Evolutionary conservation across 2,888 invertebrate genomes (phyloP), one percentile per base, ranked within the genome.

Genomic region (Lasioglossum morio): DNA sequence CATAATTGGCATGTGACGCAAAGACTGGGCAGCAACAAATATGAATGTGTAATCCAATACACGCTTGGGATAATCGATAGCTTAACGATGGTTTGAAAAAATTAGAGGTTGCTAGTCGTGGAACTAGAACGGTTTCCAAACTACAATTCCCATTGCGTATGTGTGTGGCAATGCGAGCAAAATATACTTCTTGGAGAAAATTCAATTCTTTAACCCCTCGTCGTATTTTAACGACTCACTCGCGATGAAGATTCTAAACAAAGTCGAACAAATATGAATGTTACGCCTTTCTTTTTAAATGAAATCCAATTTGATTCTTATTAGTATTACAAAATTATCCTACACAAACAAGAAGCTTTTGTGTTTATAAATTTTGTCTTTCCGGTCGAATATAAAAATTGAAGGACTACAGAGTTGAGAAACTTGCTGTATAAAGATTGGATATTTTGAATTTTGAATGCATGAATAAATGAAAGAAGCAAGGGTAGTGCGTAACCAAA

Each of bases 1-100:
- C 23, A 8, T 63, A 70, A 63, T 10, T 46, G n/a, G 16, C 10
- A 27, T n/a, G 30, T 57, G 75, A 84, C 63, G 63, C 63, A 66
- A 66, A 57, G 16, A 34, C 27, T n/a, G 57, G 14, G 12, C 19
- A 40, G 46, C 27, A 74, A 70, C 40, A 60, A 84, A 73, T n/a
- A 53, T 30, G 12, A 57, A 66, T 30, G 2, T 8, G 4, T 8
- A 73, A 73, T 34, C 23, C 5, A 73, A 73, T 73, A 43, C 53
- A 73, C 34, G 48, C 48, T 73, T 14, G n/a, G 23, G 37, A 70
- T 70, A 70, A 70, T 40, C 37, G 70, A 70, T 37, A n/a, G 40
- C 5, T n/a, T 70, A 70, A 70, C 70, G 40, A 40, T 37, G 37
- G n/a, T 34, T 70, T 12, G 16, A 60, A 72, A 34, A 60, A 53